Percentiles rank a stretch among this genome's conserved stretches.
These are phyloP conservation scores for Syndactyla subalaris DNA, from an alignment of 2,797 vertebrate genomes.

Conservation along the genomic window DNA sequence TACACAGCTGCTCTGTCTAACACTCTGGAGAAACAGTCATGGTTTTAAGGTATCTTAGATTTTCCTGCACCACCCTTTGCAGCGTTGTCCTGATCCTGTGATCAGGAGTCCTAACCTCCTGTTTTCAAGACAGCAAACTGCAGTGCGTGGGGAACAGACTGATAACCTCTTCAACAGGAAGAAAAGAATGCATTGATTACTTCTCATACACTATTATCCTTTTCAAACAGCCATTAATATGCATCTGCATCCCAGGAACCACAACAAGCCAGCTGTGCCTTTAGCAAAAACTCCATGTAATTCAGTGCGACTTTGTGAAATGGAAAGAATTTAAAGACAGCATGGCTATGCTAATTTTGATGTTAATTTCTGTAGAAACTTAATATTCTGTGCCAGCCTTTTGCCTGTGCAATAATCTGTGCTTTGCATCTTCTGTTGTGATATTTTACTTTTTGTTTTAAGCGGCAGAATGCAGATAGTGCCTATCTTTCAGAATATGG, in stretches of 20 bases:
- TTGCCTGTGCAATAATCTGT: not conserved
- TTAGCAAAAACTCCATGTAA: not conserved
- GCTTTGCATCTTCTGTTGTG: not conserved
- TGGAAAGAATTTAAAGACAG: conserved; percentile 27
- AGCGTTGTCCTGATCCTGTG: not conserved
- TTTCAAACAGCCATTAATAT: conserved; percentile 21
- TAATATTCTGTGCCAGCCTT: conserved; percentile 28
- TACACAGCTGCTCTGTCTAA: not conserved
- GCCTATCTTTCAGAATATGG: not conserved
- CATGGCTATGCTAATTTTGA: conserved; percentile 23
- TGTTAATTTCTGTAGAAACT: conserved; percentile 51
- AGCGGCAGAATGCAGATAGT: not conserved
- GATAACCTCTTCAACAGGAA: not conserved
- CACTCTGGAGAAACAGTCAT: not conserved
- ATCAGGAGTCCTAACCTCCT: not conserved
- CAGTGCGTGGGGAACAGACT: not conserved
- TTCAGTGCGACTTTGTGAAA: not conserved
- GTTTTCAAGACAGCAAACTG: not conserved
- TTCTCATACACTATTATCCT: not conserved
- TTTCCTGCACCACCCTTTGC: not conserved
- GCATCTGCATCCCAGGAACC: conserved; percentile 18
- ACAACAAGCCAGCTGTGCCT: not conserved
- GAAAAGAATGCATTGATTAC: not conserved
- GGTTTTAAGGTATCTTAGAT: not conserved
- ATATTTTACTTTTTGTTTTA: conserved; percentile 4